Evolutionary conservation across 2,888 invertebrate genomes (phyloP).

Genomic region (Seira sanloemensis): DNA sequence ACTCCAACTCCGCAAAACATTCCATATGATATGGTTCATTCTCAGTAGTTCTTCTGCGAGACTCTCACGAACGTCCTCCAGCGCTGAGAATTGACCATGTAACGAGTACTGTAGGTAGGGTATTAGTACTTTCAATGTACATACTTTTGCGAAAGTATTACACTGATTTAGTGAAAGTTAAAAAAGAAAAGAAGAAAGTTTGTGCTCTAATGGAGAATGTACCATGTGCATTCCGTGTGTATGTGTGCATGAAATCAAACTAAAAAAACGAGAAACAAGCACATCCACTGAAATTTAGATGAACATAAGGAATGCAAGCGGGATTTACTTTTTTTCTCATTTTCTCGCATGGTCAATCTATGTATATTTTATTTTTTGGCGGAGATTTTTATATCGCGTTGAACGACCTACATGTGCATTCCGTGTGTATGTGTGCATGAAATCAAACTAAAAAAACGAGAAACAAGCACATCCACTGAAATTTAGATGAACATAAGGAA

Average conservation of each 20-base stretch:
- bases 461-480: neutral
- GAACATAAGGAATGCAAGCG: slow-evolving; percentile 11
- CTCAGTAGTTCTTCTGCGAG: neutral
- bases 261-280: too few species aligned
- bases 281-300: neutral
- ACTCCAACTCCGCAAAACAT: neutral
- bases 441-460: neutral
- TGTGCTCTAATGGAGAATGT: neutral
- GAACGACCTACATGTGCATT: slow-evolving; percentile 24
- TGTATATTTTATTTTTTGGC: neutral
- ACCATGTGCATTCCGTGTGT: neutral
- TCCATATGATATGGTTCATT: neutral
- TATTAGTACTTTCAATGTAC: neutral
- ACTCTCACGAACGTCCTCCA: neutral
- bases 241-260: neutral
- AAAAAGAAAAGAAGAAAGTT: neutral
- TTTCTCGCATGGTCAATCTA: neutral
- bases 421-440: neutral
- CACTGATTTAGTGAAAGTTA: neutral
- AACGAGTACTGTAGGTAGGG: neutral
- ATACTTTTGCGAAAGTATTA: neutral
- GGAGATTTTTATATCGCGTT: neutral
- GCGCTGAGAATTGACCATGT: neutral
- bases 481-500: neutral
- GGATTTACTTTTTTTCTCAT: neutral